Evolutionary conservation across 2,113 vertebrate genomes (phyloP).

Genomic region (Oreamnos americanus): DNA sequence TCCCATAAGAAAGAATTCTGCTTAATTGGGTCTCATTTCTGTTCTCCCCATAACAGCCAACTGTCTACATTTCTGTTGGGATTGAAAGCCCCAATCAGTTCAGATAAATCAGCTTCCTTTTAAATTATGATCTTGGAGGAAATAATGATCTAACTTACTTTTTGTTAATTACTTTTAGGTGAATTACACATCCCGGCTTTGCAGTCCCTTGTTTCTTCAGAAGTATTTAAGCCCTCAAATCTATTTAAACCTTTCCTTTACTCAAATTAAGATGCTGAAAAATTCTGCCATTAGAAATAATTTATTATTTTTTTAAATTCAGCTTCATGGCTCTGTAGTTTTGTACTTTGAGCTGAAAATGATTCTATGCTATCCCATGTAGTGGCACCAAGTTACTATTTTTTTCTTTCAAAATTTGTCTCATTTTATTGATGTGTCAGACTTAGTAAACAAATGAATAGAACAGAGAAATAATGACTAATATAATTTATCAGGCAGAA

Average conservation of each 20-base stretch:
- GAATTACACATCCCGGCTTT: slow-evolving; percentile 60
- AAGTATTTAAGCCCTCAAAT: slow-evolving; percentile 73
- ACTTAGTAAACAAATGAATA: slow-evolving; percentile 29
- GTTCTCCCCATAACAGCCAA: slow-evolving; percentile 53
- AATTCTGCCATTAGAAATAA: slow-evolving; percentile 68
- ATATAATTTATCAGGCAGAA: not conserved
- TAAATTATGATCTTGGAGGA: slow-evolving; percentile 69
- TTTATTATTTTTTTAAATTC: slow-evolving; percentile 38
- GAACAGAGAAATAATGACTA: not conserved
- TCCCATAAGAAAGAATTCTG: slow-evolving; percentile 46
- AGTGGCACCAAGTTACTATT: slow-evolving; percentile 35
- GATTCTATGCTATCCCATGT: slow-evolving; percentile 2
- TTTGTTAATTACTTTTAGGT: slow-evolving; percentile 74
- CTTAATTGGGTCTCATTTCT: slow-evolving; percentile 70
- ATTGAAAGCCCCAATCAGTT: slow-evolving; percentile 64
- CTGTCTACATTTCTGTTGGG: slow-evolving; percentile 46
- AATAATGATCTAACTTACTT: slow-evolving; percentile 74
- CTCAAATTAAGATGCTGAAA: slow-evolving; percentile 73
- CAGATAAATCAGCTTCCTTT: slow-evolving; percentile 66
- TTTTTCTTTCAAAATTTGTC: slow-evolving; percentile 39
- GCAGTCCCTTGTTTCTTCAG: slow-evolving; percentile 57
- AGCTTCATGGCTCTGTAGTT: slow-evolving; percentile 52
- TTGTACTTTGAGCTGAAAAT: slow-evolving; percentile 60
- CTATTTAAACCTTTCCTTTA: slow-evolving; percentile 73
- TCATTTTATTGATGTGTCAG: not conserved